Conservation (phyloP, 2,113 vertebrate genomes). For the Montifringilla adamsi region DNA sequence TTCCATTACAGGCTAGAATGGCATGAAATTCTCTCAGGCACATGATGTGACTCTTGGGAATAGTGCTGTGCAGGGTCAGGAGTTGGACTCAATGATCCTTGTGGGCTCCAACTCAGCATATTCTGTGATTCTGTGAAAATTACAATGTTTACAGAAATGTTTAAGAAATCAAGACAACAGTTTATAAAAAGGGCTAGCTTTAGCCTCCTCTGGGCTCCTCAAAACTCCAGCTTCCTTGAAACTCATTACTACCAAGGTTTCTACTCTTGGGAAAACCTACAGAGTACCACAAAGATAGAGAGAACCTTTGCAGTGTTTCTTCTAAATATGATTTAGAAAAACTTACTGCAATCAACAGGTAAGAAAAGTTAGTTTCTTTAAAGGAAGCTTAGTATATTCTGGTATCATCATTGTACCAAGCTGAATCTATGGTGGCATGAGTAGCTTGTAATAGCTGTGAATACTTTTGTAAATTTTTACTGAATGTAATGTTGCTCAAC, state of each 20-base stretch:
- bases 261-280: not conserved
- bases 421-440: not conserved
- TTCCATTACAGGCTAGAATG: not conserved
- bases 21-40: not conserved
- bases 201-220: not conserved
- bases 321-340: not conserved
- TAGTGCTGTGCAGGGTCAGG: not conserved
- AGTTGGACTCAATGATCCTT: not conserved
- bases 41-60: too few relatives aligned
- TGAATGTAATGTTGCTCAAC: not conserved
- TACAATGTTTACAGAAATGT: not conserved
- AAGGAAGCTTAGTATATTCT: not conserved
- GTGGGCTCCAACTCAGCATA: not conserved
- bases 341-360: not conserved
- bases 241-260: not conserved
- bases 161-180: not conserved
- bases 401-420: not conserved
- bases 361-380: not conserved
- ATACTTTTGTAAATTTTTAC: not conserved
- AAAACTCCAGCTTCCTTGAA: not conserved
- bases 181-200: not conserved
- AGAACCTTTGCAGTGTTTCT: not conserved
- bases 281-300: not conserved
- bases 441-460: not conserved
- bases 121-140: not conserved